Base-by-base conservation (phyloP, 2,888 invertebrate species). In the Drosophila meridionalis region DNA sequence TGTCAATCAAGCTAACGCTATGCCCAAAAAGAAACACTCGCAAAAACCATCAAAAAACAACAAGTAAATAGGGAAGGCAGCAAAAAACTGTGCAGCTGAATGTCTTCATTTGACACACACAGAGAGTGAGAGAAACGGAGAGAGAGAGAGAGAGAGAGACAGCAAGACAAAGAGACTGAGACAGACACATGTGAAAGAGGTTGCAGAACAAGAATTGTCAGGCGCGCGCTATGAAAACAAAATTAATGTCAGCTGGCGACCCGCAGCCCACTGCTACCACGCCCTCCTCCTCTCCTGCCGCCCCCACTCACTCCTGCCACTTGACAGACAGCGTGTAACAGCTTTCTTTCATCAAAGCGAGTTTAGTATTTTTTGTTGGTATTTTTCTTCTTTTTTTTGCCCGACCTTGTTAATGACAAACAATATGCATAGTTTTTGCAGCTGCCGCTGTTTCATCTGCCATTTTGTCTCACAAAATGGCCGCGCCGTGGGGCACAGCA, bases 371-470 rank as follows among this genome's bases (percentile, higher is more conserved):
- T 72, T 71, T 58, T 48, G 26, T 8, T 36, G 34, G 52, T 45
- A 65, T 59, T 28, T 28, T 56, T 36, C 40, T 36, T 55, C 38
- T 42, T 58, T 36, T 32, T 56, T 55, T 32, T 75, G 52, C 63
- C 59, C 73, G 86, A 83, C 88, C 87, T 87, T 87, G 88, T 88
- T 87, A 87, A 88, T 87, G 88, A 86, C 83, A 87, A 88, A 86
- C 84, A 87, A 87, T 87, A 83, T 86, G 84, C 81, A 82, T 83
- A 82, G 82, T 86, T 83, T 79, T 77, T 74, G 55, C 70, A 60
- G 58, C 69, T 67, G 74, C 26, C 71, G 64, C 69, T 72, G 77
- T 77, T 81, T 83, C 82, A 75, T 80, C 73, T 78, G 68, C 72
- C 70, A 59, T 78, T 74, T 77, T 71, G 75, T 64, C 74, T 74